Evolutionary conservation across 2,113 vertebrate species (phyloP).

Genomic region (Penelope pileata): DNA sequence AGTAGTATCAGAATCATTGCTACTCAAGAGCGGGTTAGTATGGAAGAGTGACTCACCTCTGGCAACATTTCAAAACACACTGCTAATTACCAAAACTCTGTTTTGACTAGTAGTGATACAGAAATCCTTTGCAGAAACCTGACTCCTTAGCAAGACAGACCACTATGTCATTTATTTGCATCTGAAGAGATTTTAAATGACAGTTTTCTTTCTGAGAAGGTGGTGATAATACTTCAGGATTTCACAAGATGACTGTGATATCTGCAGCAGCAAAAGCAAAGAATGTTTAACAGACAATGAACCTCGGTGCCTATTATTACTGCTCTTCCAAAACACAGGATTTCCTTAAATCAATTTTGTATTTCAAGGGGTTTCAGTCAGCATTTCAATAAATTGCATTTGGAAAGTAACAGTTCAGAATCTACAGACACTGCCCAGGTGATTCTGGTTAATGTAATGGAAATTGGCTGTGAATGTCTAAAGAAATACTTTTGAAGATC

Average conservation of each 20-base stretch:
- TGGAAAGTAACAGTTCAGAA: not conserved
- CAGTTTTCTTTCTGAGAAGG: not conserved
- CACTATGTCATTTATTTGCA: not conserved
- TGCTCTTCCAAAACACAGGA: not conserved
- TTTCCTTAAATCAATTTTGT: constrained; percentile 1
- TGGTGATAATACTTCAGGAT: not conserved
- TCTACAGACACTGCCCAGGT: not conserved
- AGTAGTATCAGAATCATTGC: not conserved
- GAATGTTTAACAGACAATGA: not conserved
- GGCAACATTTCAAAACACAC: not conserved
- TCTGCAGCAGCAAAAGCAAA: constrained; percentile 2
- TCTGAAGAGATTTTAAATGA: not conserved
- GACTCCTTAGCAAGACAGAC: not conserved
- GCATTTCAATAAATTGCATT: not conserved
- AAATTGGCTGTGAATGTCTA: not conserved
- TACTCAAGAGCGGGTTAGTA: not conserved
- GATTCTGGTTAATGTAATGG: not conserved
- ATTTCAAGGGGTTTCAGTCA: constrained; percentile 8
- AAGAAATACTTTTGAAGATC: not conserved
- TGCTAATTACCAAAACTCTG: not conserved
- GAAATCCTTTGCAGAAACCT: not conserved
- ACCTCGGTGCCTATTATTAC: not conserved
- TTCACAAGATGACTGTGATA: not conserved
- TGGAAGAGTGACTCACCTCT: not conserved
- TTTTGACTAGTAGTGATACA: not conserved